Evolutionary conservation across 2,888 invertebrate species (phyloP).

Genomic region (Cabera pusaria): DNA sequence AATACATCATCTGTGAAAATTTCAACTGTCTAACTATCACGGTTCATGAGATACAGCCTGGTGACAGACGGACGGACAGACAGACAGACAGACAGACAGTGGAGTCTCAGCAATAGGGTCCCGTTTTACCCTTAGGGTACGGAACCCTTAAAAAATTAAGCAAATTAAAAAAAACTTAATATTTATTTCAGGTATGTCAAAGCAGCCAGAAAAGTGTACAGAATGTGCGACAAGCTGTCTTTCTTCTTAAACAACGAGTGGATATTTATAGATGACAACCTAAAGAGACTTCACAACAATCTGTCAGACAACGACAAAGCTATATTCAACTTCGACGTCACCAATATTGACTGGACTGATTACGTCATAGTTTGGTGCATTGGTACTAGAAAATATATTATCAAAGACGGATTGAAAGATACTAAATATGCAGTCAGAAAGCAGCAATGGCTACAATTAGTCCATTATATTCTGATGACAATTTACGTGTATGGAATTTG

Average conservation of each 20-base stretch:
- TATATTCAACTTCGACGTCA: constrained; percentile 31
- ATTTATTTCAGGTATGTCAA: constrained; percentile 25
- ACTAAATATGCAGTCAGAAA: constrained; percentile 9
- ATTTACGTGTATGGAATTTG: constrained; percentile 18
- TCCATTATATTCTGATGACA: constrained; percentile 14
- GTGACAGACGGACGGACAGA: too few species aligned
- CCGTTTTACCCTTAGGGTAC: too few species aligned
- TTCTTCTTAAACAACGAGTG: constrained; percentile 21
- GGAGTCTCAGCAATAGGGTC: too few species aligned
- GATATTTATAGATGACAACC: constrained; percentile 20
- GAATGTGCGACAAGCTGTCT: constrained; percentile 2
- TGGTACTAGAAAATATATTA: constrained; percentile 21
- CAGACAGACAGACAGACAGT: too few species aligned
- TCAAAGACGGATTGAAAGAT: constrained; percentile 25
- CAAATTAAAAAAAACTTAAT: background rate
- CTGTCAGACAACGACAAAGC: constrained; percentile 25
- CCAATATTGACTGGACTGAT: constrained; percentile 18
- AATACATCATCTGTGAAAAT: too few species aligned
- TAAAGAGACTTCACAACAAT: constrained; percentile 8
- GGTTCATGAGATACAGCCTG: too few species aligned
- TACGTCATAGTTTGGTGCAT: constrained; percentile 14
- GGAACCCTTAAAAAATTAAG: background rate
- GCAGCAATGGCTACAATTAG: constrained; percentile 6
- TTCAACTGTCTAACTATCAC: too few species aligned
- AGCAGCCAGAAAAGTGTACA: constrained; percentile 24